Evolutionary conservation across 2,888 invertebrate species (phyloP).

Genomic region (Dione vanillae): DNA sequence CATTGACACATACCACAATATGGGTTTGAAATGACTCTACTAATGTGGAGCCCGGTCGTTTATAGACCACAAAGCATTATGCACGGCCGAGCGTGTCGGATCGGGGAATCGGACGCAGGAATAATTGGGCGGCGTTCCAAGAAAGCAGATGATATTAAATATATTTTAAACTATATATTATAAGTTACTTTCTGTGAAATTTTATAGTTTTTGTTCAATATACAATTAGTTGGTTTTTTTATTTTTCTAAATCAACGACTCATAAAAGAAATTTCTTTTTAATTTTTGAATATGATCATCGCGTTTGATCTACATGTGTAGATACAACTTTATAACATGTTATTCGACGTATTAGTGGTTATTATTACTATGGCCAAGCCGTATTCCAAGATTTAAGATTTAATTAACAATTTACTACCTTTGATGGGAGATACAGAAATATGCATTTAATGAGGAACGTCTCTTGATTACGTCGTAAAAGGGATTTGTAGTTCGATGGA

Average conservation of each 20-base stretch:
- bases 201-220: background rate
- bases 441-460: conserved; percentile 2
- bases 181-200: background rate
- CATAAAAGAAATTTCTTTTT: background rate
- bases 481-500: conserved; percentile 5
- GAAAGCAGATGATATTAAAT: conserved; percentile 11
- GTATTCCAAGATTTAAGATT: conserved; percentile 29
- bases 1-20: conserved; percentile 9
- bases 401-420: conserved; percentile 34
- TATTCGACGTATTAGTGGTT: background rate
- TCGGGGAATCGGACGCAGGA: conserved; percentile 33
- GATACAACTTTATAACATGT: background rate
- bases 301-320: background rate
- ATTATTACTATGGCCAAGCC: background rate
- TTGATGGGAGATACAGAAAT: conserved; percentile 9
- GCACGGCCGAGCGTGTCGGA: conserved; percentile 42
- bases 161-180: background rate
- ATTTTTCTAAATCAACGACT: background rate
- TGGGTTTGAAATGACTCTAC: background rate
- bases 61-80: conserved; percentile 36
- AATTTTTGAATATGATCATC: background rate
- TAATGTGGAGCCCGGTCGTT: conserved; percentile 4
- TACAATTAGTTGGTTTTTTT: background rate
- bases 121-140: conserved; percentile 76
- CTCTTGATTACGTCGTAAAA: conserved; percentile 7